Conservation (phyloP, 2,888 invertebrate species). For the Chrysomela aeneicollis region DNA sequence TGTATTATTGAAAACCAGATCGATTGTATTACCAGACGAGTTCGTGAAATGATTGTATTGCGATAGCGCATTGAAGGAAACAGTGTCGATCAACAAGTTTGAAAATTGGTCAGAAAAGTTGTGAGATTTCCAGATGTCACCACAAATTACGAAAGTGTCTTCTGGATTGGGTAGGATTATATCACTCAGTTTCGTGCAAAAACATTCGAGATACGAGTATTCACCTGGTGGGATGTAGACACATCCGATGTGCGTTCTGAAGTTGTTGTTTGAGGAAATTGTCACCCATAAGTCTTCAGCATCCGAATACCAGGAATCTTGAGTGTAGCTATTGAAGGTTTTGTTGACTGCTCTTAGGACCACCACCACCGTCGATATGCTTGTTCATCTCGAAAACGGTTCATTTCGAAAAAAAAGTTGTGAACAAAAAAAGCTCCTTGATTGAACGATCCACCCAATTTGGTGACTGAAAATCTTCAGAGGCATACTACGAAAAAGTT, state of each 20-base stretch:
- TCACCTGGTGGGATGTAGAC: slow-evolving; percentile 13
- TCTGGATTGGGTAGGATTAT: neutral
- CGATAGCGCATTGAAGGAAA: neutral
- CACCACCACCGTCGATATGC: no score
- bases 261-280: slow-evolving; percentile 3
- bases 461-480: no score
- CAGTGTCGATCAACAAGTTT: slow-evolving; percentile 1
- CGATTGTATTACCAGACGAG: no score
- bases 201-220: slow-evolving; percentile 3
- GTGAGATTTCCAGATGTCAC: neutral
- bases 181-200: slow-evolving; percentile 2
- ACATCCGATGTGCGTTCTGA: slow-evolving; percentile 7
- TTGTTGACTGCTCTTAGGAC: neutral
- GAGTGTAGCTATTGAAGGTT: slow-evolving; percentile 6
- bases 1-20: no score
- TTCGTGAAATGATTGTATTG: neutral
- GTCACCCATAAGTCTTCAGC: neutral
- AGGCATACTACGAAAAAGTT: no score
- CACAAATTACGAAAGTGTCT: no score
- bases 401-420: no score
- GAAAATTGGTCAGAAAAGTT: neutral
- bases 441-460: no score
- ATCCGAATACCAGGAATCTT: slow-evolving; percentile 17
- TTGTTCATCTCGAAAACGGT: no score
- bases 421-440: no score